These are phyloP conservation scores for Acrossocheilus wenchowensis DNA, from an alignment of 2,797 vertebrate genomes.

Conservation along the genomic window DNA sequence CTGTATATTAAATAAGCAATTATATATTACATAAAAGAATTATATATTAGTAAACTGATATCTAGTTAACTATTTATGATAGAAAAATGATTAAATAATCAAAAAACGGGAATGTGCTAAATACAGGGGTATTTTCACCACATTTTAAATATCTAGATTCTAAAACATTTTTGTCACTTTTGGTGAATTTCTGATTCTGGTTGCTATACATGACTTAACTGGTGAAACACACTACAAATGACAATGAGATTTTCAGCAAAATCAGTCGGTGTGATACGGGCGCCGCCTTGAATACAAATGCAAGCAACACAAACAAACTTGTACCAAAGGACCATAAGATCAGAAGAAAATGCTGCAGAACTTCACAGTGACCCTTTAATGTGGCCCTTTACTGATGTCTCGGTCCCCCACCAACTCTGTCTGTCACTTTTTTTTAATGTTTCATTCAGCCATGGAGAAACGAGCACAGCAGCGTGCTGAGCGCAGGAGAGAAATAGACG, in stretches of 20 bases:
- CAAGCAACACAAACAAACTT: background rate
- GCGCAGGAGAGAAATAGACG: conserved; percentile 83
- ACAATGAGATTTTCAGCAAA: background rate
- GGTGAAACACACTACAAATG: background rate
- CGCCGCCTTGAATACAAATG: background rate
- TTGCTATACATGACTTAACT: background rate
- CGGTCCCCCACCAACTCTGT: background rate
- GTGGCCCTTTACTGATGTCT: background rate
- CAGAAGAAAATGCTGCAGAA: background rate
- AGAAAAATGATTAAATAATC: background rate
- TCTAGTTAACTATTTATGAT: no score
- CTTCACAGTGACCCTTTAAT: conserved; percentile 12
- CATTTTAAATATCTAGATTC: background rate
- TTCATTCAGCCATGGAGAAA: conserved; percentile 88
- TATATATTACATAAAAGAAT: no score
- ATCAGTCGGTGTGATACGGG: background rate
- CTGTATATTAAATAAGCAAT: no score
- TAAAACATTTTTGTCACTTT: background rate
- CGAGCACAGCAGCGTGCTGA: conserved; percentile 84
- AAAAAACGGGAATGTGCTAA: background rate
- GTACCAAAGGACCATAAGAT: background rate
- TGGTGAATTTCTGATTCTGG: background rate
- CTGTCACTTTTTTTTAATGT: conserved; percentile 3
- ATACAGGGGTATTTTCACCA: background rate
- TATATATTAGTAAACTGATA: no score